Evolutionary conservation across 2,113 vertebrate genomes (phyloP), one percentile per base, ranked within the genome.

Genomic region (Rhynchopsitta pachyrhyncha): DNA sequence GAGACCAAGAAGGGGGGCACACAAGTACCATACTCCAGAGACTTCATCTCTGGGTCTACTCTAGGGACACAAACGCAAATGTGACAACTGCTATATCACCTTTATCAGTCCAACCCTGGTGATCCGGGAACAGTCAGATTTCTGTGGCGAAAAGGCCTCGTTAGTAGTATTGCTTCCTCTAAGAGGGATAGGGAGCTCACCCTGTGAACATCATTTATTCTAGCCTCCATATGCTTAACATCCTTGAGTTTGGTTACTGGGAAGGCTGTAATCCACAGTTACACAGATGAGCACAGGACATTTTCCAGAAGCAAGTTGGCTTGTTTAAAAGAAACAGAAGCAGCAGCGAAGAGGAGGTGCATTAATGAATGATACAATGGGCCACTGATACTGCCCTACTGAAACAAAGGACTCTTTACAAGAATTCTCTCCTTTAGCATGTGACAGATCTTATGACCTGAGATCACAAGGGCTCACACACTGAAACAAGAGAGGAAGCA

Each of bases 361-460:
- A 60, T 52, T 83, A 78, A 46, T 57, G 76, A 88, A 35, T n/a
- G 19, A 57, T 64, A 94, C 83, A 96, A 84, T 73, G 31, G 24
- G 41, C 73, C 66, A 79, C 69, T 84, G 90, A 75, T 19, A 18
- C 27, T 57, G 80, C 39, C 44, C 62, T 68, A 13, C 49, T 86
- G 80, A 92, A 95, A 90, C 80, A 96, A 94, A 94, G 73, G 44
- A 47, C 62, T 62, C 42, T 75, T 74, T 94, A 83, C 80, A 90
- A 86, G 41, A 93, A 73, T 68, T 41, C 52, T 64, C 47, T 92
- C 88, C 57, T 87, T 93, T 69, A 33, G 55, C 44, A 68, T 86
- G 69, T 86, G 90, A 73, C 14, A 59, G 92, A 92, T 62, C 86
- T 93, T 69, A 42, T 92, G 88, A 66, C 60, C 80, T 1, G 7